A percentile compares a stretch with the other conserved stretches of the same genome.
Conservation (phyloP, 2,113 vertebrate genomes). For the Ornithorhynchus anatinus region DNA sequence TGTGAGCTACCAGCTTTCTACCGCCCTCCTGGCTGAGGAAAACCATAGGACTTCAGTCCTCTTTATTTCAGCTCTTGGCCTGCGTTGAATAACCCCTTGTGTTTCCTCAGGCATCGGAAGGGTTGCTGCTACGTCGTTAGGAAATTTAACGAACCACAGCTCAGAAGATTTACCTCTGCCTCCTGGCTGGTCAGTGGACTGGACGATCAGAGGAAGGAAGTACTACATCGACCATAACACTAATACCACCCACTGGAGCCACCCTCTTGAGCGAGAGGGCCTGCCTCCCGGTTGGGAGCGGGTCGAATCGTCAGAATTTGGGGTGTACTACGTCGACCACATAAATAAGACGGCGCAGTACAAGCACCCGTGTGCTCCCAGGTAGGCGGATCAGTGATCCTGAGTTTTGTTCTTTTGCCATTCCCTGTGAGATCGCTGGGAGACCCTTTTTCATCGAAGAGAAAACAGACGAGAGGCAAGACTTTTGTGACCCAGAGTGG, state of each 20-base stretch:
- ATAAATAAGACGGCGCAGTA: constrained; percentile 96
- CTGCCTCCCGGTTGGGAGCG: constrained; percentile 96
- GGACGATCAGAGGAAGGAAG: constrained; percentile 96
- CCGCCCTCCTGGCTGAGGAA: too few species aligned
- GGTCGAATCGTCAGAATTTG: constrained; percentile 93
- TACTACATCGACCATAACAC: constrained; percentile 99
- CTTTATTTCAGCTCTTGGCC: too few species aligned
- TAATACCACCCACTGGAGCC: constrained; percentile 98
- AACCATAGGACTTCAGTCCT: too few species aligned
- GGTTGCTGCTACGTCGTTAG: constrained; percentile 93
- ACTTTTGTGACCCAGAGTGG: too few species aligned
- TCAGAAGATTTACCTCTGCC: constrained; percentile 91
- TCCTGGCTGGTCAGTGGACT: constrained; percentile 95
- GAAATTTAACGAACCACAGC: constrained; percentile 89
- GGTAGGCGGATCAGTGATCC: constrained; percentile 65
- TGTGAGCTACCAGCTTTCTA: too few species aligned
- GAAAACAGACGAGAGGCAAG: too few species aligned
- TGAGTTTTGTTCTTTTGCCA: background rate
- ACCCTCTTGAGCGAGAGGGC: constrained; percentile 93
- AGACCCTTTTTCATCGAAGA: too few species aligned
- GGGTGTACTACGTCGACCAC: constrained; percentile 96
- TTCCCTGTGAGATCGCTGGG: too few species aligned
- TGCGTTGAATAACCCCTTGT: too few species aligned
- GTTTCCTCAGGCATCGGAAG: constrained; percentile 84
- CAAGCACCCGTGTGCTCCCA: constrained; percentile 94